Percentiles rank a stretch among this genome's conserved stretches.
phyloP scores from a whole-genome alignment of 2,113 vertebrate genomes.

The Sus scrofa region T2T-Sscrofa CM000812.6:82382501-82383000 shows the following conservation, averaged over 20 bases:
- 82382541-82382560: neutral
- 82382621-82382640: neutral
- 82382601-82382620: neutral
- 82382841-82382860: neutral
- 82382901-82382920: no score
- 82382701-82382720: no score
- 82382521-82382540: constrained; percentile 67
- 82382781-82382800: no score
- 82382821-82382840: neutral
- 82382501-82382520: constrained; percentile 59
- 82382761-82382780: no score
- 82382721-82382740: neutral
- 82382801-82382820: no score
- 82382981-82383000: no score
- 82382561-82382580: neutral
- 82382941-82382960: no score
- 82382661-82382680: neutral
- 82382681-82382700: no score
- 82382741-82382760: neutral
- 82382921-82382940: no score
- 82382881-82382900: neutral
- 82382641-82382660: no score
- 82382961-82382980: no score
- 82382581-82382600: neutral
- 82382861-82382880: neutral